Base-by-base conservation (phyloP, 1,140 invertebrate species). In the Elymnias hypermnestra region DNA sequence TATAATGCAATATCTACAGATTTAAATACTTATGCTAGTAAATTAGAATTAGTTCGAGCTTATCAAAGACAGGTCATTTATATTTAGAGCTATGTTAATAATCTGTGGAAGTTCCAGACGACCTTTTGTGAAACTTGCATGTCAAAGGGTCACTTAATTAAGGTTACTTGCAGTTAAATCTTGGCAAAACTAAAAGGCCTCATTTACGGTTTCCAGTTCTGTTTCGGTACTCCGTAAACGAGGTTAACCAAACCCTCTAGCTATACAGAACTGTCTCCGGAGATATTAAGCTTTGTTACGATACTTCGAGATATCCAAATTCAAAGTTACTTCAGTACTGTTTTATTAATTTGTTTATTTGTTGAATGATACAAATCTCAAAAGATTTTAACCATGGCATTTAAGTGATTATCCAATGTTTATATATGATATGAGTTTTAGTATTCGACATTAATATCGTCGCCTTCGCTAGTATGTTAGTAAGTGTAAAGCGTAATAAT, bases 131-230 rank as follows among this genome's bases (percentile, higher is more conserved):
- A 17, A 36, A 36, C 33, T 36, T 36, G 18, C 33, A 36, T 21
- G 19, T 36, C 33, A 36, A 36, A 36, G 33, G 33, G 33, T 36
- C 33, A 36, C 33, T 36, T 36, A 36, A 36, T 36, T 36, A 36
- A 21, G 33, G 33, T 36, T 17, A 10, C 17, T 14, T 19, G 33
- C 33, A 36, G 33, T 36, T 36, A 36, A 36, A 36, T 36, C 33
- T 36, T 36, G 33, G 3, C 17, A 36, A 18, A 36, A 36, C 33
- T 36, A 21, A 21, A 36, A 36, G 33, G 15, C 17, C 33, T 36
- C 33, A 36, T 36, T 36, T 36, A 36, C 33, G 33, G 33, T 36
- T 21, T 18, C 33, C 17, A 36, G 33, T 36, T 36, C 33, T n/a
- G 17, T 36, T 36, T 36, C 18, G 33, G 9, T 36, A 21, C 29